These are phyloP conservation scores for Himalopsyche phryganea DNA, from an alignment of 1,140 invertebrate genomes.

Conservation along the genomic window DNA sequence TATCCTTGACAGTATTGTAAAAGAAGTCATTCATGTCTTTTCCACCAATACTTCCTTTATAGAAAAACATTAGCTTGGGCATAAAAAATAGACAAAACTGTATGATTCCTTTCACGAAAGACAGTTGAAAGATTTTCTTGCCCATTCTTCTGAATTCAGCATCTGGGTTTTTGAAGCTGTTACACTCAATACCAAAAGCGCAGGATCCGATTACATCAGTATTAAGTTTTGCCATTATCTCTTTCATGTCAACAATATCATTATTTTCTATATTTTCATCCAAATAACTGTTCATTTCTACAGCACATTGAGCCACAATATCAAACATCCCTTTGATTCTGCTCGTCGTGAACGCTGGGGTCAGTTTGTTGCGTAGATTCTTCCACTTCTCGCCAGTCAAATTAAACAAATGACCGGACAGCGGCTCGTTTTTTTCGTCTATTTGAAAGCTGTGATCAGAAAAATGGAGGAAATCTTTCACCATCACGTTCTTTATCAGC, in stretches of 20 bases:
- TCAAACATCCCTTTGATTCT: constrained; percentile 58
- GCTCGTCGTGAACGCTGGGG: constrained; percentile 56
- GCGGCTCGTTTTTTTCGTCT: constrained; percentile 50
- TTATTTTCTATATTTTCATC: constrained; percentile 39
- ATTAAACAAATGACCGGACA: constrained; percentile 46
- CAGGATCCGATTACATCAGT: constrained; percentile 57
- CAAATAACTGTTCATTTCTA: constrained; percentile 40
- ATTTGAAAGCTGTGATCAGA: constrained; percentile 46
- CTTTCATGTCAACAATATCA: constrained; percentile 48
- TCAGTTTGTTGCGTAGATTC: constrained; percentile 50
- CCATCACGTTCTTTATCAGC: constrained; percentile 58
- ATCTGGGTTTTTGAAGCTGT: constrained; percentile 51
- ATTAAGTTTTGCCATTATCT: constrained; percentile 49
- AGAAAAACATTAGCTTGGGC: constrained; percentile 33
- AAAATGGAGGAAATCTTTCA: constrained; percentile 58
- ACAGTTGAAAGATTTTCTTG: constrained; percentile 36
- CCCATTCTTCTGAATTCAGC: constrained; percentile 51
- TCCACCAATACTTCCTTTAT: constrained; percentile 35
- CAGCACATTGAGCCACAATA: constrained; percentile 39
- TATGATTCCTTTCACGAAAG: constrained; percentile 34
- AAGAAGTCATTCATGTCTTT: constrained; percentile 34
- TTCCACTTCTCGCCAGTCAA: constrained; percentile 54
- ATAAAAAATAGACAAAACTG: constrained; percentile 30
- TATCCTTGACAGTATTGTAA: constrained; percentile 38
- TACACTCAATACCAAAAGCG: constrained; percentile 58